phyloP scores from a whole-genome alignment of 2,113 vertebrate genomes.

The Eublepharis macularius region DNA sequence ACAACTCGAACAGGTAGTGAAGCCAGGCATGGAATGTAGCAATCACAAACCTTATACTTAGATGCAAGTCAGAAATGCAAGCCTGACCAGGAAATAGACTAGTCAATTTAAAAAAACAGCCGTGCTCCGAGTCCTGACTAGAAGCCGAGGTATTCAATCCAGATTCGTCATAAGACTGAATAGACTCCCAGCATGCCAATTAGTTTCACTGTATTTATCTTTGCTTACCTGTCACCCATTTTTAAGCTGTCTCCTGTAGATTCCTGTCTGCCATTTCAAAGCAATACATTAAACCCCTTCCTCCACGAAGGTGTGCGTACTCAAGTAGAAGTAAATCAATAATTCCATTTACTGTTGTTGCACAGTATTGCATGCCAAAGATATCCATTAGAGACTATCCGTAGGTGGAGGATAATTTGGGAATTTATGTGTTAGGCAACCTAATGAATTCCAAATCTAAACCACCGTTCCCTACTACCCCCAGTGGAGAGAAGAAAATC shows the following conservation, averaged over 20 bases:
- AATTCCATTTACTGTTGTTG: constrained; percentile 2
- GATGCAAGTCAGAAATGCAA: not conserved
- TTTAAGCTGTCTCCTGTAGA: not conserved
- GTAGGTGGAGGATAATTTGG: constrained; percentile 7
- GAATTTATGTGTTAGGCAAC: not conserved
- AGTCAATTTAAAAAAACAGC: not conserved
- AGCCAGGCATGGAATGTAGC: not conserved
- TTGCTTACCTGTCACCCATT: not conserved
- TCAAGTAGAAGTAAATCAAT: constrained; percentile 29
- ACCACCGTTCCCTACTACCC: not conserved
- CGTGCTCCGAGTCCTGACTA: not conserved
- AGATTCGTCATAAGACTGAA: constrained; percentile 6
- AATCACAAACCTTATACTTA: not conserved
- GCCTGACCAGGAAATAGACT: not conserved
- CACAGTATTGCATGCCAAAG: not conserved
- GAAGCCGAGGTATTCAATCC: constrained; percentile 4
- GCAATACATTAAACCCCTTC: constrained; percentile 25
- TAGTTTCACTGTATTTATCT: constrained; percentile 17
- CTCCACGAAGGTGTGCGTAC: not conserved
- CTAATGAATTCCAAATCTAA: constrained; percentile 9
- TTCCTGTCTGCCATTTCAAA: constrained; percentile 10
- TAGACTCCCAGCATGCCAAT: constrained; percentile 3
- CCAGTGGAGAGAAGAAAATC: not conserved
- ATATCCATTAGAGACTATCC: constrained; percentile 11
- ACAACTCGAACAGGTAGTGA: not conserved